Evolutionary conservation across 1,140 invertebrate species (phyloP).

Genomic region (Lepidurus couesii): DNA sequence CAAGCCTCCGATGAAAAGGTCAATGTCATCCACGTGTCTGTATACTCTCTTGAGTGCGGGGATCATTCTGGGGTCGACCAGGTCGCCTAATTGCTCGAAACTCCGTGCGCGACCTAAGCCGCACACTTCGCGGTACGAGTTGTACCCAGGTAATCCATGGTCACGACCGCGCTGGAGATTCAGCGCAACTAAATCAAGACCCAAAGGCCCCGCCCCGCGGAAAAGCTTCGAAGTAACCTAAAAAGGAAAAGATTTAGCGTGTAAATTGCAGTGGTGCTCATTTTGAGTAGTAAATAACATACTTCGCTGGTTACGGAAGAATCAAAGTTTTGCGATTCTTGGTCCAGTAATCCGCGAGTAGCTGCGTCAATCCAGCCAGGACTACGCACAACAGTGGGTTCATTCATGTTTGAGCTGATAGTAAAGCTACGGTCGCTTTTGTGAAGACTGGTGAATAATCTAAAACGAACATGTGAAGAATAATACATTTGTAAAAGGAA

Average conservation of each 20-base stretch:
- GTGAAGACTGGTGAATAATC: background rate
- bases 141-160: constrained; percentile 48
- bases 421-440: background rate
- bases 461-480: background rate
- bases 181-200: constrained; percentile 47
- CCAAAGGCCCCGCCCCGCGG: constrained; percentile 44
- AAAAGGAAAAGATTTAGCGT: background rate
- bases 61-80: constrained; percentile 49
- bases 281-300: background rate
- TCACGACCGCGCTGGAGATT: constrained; percentile 50
- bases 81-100: constrained; percentile 69
- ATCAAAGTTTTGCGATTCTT: constrained; percentile 62
- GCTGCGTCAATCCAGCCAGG: constrained; percentile 53
- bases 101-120: constrained; percentile 61
- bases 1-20: constrained; percentile 43
- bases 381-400: constrained; percentile 23
- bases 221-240: constrained; percentile 42
- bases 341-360: constrained; percentile 59
- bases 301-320: constrained; percentile 61
- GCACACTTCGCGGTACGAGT: constrained; percentile 49
- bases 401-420: background rate
- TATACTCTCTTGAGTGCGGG: constrained; percentile 46
- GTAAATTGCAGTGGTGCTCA: background rate
- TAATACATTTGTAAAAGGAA: background rate
- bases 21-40: constrained; percentile 44